These are phyloP conservation scores for Isichthys henryi DNA, from an alignment of 2,113 vertebrate genomes.

Conservation along the genomic window DNA sequence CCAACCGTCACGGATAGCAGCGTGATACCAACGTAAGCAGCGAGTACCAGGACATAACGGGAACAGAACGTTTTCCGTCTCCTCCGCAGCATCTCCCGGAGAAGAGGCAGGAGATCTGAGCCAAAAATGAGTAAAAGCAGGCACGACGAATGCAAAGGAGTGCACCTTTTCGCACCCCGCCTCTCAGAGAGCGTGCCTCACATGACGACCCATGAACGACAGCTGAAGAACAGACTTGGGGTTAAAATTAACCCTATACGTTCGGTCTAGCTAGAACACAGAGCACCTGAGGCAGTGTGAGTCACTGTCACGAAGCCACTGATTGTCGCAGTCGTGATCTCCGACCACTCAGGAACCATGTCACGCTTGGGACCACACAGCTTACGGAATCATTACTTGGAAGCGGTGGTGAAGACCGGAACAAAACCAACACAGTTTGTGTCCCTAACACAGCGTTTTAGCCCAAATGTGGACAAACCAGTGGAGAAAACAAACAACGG, in stretches of 20 bases:
- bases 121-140: neutral
- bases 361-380: neutral
- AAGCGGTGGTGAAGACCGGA: neutral
- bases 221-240: neutral
- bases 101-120: constrained; percentile 1
- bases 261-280: neutral
- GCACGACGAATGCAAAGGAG: neutral
- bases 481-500: neutral
- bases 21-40: neutral
- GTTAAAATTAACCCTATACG: neutral
- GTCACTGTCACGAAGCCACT: neutral
- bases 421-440: neutral
- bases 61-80: neutral
- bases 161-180: neutral
- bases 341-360: neutral
- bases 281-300: neutral
- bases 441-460: neutral
- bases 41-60: neutral
- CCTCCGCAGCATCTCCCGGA: neutral
- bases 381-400: neutral
- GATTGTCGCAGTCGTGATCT: neutral
- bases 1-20: neutral
- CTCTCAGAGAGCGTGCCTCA: neutral
- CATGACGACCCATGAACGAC: neutral
- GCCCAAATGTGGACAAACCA: neutral